phyloP scores from a whole-genome alignment of 2,888 invertebrate species.

The Nemoura dubitans region DNA sequence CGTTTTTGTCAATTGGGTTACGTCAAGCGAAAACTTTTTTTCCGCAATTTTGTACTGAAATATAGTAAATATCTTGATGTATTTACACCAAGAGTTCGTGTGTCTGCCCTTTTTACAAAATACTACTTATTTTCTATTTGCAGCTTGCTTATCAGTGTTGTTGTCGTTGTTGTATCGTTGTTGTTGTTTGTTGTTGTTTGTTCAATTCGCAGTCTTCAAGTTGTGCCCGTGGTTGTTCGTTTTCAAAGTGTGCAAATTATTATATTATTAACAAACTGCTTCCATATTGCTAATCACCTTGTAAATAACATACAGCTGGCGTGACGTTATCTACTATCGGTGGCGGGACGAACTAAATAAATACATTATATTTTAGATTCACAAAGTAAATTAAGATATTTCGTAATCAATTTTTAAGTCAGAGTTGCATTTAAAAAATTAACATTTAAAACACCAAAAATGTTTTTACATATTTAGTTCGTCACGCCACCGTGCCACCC shows the following conservation, averaged over 20 bases:
- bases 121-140: neutral
- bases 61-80: no score
- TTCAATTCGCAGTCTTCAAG: neutral
- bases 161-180: slow-evolving; percentile 13
- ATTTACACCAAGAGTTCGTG: neutral
- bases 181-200: neutral
- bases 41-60: no score
- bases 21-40: no score
- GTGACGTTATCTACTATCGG: neutral
- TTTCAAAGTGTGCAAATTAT: neutral
- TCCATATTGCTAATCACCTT: neutral
- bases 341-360: neutral
- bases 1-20: no score
- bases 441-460: no score
- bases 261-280: neutral
- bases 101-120: neutral
- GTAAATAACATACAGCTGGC: neutral
- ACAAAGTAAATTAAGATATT: neutral
- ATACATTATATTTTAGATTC: no score
- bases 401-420: no score
- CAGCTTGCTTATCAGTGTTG: slow-evolving; percentile 17
- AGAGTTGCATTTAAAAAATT: no score
- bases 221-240: neutral
- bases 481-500: neutral
- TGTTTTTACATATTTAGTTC: neutral